Percentiles rank a stretch among this genome's conserved stretches.
phyloP scores from a whole-genome alignment of 2,888 invertebrate genomes.

The Pristionchus mayeri region DNA sequence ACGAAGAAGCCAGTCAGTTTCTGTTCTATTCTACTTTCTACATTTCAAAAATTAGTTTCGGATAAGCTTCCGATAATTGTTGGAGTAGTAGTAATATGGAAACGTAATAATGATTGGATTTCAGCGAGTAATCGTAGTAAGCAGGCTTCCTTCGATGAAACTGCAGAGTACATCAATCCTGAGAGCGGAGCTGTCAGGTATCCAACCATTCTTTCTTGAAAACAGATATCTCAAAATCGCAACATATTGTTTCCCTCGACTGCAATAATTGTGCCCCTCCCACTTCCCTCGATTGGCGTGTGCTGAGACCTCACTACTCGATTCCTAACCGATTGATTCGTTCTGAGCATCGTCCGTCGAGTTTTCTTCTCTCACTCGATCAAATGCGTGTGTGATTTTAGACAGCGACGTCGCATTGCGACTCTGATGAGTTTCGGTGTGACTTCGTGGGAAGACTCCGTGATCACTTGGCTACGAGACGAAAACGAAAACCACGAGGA shows the following conservation, averaged over 20 bases:
- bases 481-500: constrained; percentile 67
- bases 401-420: constrained; percentile 75
- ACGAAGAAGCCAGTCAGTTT: constrained; percentile 53
- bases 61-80: background rate
- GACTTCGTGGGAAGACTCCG: constrained; percentile 72
- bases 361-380: too few relatives aligned
- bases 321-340: too few relatives aligned
- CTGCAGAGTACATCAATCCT: background rate
- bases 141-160: constrained; percentile 21
- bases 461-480: constrained; percentile 71
- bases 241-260: too few relatives aligned
- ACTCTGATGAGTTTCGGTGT: constrained; percentile 74
- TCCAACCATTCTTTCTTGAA: too few relatives aligned
- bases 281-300: constrained; percentile 19
- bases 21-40: background rate
- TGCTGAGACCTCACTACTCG: background rate
- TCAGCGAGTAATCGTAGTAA: constrained; percentile 7
- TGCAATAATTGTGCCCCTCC: too few relatives aligned
- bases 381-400: constrained; percentile 52
- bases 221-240: background rate
- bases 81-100: too few relatives aligned
- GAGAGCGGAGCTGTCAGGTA: constrained; percentile 22
- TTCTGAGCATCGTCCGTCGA: background rate
- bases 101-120: background rate
- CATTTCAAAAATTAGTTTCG: background rate